These are phyloP conservation scores for Cebus imitator DNA, from an alignment of 2,113 vertebrate genomes.

Conservation along the genomic window DNA sequence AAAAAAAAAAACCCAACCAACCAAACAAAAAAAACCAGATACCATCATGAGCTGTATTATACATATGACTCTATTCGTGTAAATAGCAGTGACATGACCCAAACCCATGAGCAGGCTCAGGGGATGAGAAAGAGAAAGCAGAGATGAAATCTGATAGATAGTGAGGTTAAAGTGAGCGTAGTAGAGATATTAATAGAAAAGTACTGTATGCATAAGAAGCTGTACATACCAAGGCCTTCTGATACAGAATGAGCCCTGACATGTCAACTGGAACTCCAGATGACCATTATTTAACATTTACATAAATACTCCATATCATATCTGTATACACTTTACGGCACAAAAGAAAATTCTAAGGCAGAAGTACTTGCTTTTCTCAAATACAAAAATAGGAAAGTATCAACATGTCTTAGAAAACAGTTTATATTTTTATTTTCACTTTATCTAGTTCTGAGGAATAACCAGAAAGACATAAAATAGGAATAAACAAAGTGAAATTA, in stretches of 20 bases:
- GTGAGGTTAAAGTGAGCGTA: background rate
- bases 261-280: background rate
- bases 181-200: background rate
- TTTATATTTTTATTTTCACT: background rate
- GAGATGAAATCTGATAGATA: background rate
- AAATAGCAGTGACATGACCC: accelerated
- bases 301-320: background rate
- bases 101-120: background rate
- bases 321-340: background rate
- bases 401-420: background rate
- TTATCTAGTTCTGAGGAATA: background rate
- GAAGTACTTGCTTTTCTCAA: background rate
- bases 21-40: background rate
- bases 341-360: background rate
- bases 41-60: accelerated
- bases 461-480: background rate
- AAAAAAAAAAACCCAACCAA: too few species aligned
- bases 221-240: background rate
- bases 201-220: accelerated
- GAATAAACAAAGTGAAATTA: background rate
- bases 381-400: background rate
- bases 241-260: background rate
- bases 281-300: background rate
- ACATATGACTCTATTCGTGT: background rate
- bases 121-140: background rate